Conservation (phyloP, 2,888 invertebrate genomes). For the Copidosoma aretas region DNA sequence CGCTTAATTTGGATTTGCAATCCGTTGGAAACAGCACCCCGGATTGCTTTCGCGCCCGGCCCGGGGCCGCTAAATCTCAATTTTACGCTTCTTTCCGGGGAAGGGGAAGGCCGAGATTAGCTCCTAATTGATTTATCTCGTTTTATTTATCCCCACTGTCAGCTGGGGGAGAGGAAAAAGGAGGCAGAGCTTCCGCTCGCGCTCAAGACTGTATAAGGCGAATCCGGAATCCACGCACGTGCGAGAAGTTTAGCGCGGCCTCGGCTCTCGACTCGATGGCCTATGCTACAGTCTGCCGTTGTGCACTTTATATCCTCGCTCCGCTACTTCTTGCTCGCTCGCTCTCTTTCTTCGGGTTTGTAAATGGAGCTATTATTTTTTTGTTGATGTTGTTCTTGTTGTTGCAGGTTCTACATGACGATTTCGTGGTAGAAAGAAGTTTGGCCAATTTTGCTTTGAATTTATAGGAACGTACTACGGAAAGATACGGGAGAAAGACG, state of each 20-base stretch:
- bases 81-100: constrained; percentile 12
- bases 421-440: constrained; percentile 31
- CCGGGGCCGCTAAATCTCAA: constrained; percentile 31
- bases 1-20: constrained; percentile 37
- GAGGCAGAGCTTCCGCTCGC: too few relatives aligned
- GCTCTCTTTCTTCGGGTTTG: constrained; percentile 14
- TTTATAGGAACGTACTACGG: too few relatives aligned
- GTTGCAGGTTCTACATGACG: too few relatives aligned
- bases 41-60: constrained; percentile 22
- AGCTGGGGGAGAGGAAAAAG: too few relatives aligned
- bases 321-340: background rate
- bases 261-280: constrained; percentile 28
- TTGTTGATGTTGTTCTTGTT: background rate
- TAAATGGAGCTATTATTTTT: constrained; percentile 18
- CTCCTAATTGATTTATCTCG: constrained; percentile 39
- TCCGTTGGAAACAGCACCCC: constrained; percentile 29
- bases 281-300: constrained; percentile 1
- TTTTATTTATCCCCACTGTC: constrained; percentile 21
- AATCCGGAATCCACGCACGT: constrained; percentile 36
- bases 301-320: constrained; percentile 1
- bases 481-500: too few relatives aligned
- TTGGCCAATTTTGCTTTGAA: constrained; percentile 26
- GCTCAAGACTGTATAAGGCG: background rate
- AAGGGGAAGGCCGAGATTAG: constrained; percentile 28
- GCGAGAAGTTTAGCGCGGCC: constrained; percentile 30